Base-by-base conservation (phyloP, 2,888 invertebrate species). In the Magallana nippona region DNA sequence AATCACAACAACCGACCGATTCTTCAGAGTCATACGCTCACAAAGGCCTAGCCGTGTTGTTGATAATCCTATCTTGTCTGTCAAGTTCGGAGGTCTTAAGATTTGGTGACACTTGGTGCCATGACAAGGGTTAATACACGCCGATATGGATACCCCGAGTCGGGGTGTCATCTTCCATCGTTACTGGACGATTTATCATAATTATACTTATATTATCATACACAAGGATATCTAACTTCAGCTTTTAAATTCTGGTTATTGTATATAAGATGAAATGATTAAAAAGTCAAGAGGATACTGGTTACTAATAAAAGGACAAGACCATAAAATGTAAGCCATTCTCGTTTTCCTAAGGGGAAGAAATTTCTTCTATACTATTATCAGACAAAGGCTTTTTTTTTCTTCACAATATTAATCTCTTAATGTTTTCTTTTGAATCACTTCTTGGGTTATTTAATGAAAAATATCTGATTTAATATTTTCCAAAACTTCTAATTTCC, bases 51-150 rank as follows among this genome's bases (percentile, higher is more conserved):
- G 78, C 57, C 55, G 57, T 78, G 60, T 78, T 78, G 78, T 82
- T 82, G 82, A 78, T 78, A 82, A 82, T 58, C 27, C 56, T 78
- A 82, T 82, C 82, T 82, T 82, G 57, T 82, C 78, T 71, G 71
- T 27, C 71, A 10, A 27, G 71, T 71, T 22, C 44, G 27, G 71
- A 71, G 71, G 71, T 71, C 71, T 71, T 13, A 5, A 15, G 27
- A 22, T 71, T 13, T 11, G 0, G 71, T 71, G 71, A 71, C 71
- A 71, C 71, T 71, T 22, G 27, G 71, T 71, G 71, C 71, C 71
- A 71, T 71, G 71, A 71, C 27, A 15, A 15, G 71, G 71, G 32
- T 71, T 32, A 71, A 71, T 15, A 71, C 71, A 27, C 22, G 71
- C 13, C 15, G 71, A 71, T 27, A 71, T 71, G 27, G 71, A 71